These are phyloP conservation scores for Kryptolebias marmoratus DNA, from an alignment of 2,113 vertebrate species.

Conservation along the genomic window DNA sequence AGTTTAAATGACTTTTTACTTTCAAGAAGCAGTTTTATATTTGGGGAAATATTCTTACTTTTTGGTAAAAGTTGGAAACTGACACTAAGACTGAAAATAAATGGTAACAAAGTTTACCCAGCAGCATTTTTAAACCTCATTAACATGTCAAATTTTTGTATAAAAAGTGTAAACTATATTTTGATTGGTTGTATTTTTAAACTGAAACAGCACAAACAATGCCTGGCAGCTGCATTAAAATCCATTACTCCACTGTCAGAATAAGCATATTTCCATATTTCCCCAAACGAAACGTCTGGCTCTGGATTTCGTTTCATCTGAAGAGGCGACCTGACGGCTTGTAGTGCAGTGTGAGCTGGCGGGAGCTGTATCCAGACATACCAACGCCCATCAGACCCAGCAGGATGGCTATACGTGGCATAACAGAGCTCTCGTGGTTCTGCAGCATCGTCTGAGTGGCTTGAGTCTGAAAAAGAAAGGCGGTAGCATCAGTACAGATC, in stretches of 20 bases:
- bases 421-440: slow-evolving; percentile 68
- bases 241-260: neutral
- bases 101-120: neutral
- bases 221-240: neutral
- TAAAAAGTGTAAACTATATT: neutral
- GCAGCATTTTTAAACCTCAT: neutral
- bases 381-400: slow-evolving; percentile 84
- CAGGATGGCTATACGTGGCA: slow-evolving; percentile 78
- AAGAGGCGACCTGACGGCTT: slow-evolving; percentile 74
- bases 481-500: neutral
- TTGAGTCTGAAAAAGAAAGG: slow-evolving; percentile 80
- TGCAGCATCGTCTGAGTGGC: slow-evolving; percentile 77
- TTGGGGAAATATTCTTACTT: slow-evolving; percentile 21
- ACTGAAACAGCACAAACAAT: neutral
- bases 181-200: neutral
- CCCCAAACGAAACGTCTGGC: too few relatives aligned
- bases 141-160: neutral
- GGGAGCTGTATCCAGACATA: slow-evolving; percentile 85
- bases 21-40: neutral
- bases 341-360: slow-evolving; percentile 82
- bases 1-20: neutral
- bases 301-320: slow-evolving; percentile 49
- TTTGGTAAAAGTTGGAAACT: neutral
- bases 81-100: neutral
- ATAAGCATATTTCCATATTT: neutral